phyloP scores from a whole-genome alignment of 2,888 invertebrate genomes.

The Nipponacmea schrenckii region DNA sequence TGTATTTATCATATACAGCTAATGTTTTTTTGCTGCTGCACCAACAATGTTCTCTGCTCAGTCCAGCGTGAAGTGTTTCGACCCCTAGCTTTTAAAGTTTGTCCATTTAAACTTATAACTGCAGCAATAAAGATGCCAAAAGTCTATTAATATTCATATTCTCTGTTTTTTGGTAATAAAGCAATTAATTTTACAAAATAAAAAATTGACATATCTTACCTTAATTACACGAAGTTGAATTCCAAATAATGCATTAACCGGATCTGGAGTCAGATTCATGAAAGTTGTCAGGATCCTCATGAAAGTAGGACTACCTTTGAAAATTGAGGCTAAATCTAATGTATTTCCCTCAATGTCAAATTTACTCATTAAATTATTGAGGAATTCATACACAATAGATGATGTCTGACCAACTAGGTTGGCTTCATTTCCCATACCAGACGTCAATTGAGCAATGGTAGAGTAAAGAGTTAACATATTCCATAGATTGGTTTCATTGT shows the following conservation, averaged over 20 bases:
- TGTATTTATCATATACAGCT: too few species aligned
- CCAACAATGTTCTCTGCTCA: too few species aligned
- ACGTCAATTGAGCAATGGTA: not conserved
- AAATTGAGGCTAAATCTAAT: slow-evolving; percentile 36
- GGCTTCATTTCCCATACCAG: slow-evolving; percentile 6
- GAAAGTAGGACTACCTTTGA: slow-evolving; percentile 31
- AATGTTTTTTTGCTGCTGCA: too few species aligned
- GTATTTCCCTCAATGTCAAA: slow-evolving; percentile 23
- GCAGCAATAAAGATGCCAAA: too few species aligned
- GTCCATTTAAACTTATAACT: too few species aligned
- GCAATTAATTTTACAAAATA: too few species aligned
- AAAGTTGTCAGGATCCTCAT: slow-evolving; percentile 23
- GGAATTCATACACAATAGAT: slow-evolving; percentile 25
- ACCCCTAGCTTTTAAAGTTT: too few species aligned
- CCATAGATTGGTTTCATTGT: slow-evolving; percentile 24
- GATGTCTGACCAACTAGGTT: slow-evolving; percentile 16
- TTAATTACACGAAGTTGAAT: slow-evolving; percentile 27
- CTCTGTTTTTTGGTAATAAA: too few species aligned
- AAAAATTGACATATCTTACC: slow-evolving; percentile 23
- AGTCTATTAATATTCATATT: too few species aligned
- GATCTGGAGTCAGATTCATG: slow-evolving; percentile 28
- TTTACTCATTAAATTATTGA: slow-evolving; percentile 28
- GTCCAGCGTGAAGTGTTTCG: too few species aligned
- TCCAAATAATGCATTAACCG: slow-evolving; percentile 28
- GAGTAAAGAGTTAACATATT: slow-evolving; percentile 12